Base-by-base conservation (phyloP, 2,888 invertebrate genomes). In the Agrochola lota region DNA sequence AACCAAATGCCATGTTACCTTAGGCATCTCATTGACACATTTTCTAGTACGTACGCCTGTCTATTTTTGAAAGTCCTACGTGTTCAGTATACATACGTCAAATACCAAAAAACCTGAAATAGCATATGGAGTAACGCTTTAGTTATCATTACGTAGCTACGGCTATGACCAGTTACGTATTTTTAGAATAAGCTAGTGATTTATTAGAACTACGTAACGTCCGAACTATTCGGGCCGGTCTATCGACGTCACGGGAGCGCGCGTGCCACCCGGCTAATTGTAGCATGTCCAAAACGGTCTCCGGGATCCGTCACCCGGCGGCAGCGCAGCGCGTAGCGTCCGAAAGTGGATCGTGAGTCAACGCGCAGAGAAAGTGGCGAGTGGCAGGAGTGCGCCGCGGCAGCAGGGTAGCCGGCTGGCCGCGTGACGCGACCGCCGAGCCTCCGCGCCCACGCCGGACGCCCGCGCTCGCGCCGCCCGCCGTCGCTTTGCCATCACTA, bases 251-350 rank as follows among this genome's bases (percentile, higher is more conserved):
- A 96, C 94, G 90, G 95, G 95, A 93, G 91, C 92, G 93, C 93
- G 93, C 94, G 94, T 94, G 92, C 91, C 94, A 91, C 90, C 89
- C 89, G 88, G 94, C 96, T 96, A 96, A 96, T 95, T 95, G 94
- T 94, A 91, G 96, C 95, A 95, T 94, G 90, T 92, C 96, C 95
- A 95, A 96, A 96, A 94, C 94, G 93, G 96, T 95, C 93, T 91
- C 91, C 92, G 92, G 90, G 91, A 90, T 90, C 91, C 91, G 90
- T 91, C 92, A 91, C 91, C 89, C 87, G 90, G 91, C 91, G 87
- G 87, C 87, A 85, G 83, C 84, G 85, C 82, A 85, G 80, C 71
- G 85, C 90, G 88, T 89, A 90, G 91, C 90, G 92, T 91, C 91
- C 95, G 91, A 93, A 95, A 93, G 92, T 91, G 94, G 95, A 91